Evolutionary conservation across 2,797 vertebrate genomes (phyloP).

Genomic region (Xenentodon cancila): DNA sequence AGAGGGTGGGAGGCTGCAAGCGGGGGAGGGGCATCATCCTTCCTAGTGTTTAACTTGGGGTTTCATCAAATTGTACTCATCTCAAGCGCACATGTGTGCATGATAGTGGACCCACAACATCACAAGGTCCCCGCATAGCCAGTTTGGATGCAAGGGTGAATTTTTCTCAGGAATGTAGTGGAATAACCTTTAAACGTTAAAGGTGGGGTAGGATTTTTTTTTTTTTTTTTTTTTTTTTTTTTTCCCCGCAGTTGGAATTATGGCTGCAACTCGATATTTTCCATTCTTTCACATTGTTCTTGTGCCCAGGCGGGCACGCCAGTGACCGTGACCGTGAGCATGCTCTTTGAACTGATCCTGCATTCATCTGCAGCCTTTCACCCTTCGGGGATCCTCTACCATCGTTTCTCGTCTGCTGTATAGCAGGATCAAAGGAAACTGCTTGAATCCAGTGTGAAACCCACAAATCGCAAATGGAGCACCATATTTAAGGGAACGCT

Average conservation of each 20-base stretch:
- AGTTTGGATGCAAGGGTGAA: not conserved
- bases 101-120: slow-evolving; percentile 23
- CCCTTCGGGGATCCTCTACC: slow-evolving; percentile 53
- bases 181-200: slow-evolving; percentile 40
- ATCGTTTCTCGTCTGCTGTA: slow-evolving; percentile 59
- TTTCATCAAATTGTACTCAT: slow-evolving; percentile 57
- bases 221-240: not conserved
- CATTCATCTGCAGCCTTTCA: slow-evolving; percentile 53
- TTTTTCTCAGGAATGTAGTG: slow-evolving; percentile 12
- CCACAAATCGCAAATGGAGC: slow-evolving; percentile 27
- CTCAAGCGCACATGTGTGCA: slow-evolving; percentile 43
- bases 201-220: not conserved
- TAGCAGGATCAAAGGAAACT: slow-evolving; percentile 60
- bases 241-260: not conserved
- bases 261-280: slow-evolving; percentile 14
- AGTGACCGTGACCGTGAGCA: slow-evolving; percentile 1
- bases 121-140: slow-evolving; percentile 1
- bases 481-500: slow-evolving; percentile 44
- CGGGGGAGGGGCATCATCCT: slow-evolving; percentile 62
- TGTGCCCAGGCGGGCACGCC: not conserved
- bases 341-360: slow-evolving; percentile 41
- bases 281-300: not conserved
- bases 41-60: slow-evolving; percentile 34
- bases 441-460: slow-evolving; percentile 43
- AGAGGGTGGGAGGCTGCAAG: slow-evolving; percentile 1